Evolutionary conservation across 2,113 vertebrate genomes (phyloP).

Genomic region (Antigone vipio): DNA sequence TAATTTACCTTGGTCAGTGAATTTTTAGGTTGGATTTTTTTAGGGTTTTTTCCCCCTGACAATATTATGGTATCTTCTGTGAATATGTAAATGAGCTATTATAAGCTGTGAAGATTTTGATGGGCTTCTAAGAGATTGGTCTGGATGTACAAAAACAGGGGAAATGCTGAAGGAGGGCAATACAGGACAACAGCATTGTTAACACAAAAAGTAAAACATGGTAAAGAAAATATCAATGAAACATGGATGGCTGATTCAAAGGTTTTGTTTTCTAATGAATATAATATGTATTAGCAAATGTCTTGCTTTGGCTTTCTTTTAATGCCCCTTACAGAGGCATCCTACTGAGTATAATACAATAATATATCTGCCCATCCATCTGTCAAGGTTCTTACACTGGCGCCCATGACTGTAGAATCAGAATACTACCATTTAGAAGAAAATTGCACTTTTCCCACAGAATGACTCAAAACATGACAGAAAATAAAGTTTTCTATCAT

Average conservation of each 20-base stretch:
- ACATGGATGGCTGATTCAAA: neutral
- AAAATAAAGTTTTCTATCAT: neutral
- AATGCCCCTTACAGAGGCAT: neutral
- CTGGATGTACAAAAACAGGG: neutral
- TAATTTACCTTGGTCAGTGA: neutral
- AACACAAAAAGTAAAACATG: neutral
- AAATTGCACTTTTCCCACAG: neutral
- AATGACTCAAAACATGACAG: neutral
- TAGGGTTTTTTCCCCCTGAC: neutral
- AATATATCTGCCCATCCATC: neutral
- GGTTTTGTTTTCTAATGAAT: neutral
- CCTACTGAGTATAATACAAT: slow-evolving; percentile 4
- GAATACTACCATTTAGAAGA: neutral
- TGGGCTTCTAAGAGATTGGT: neutral
- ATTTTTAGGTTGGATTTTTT: neutral
- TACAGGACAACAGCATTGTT: neutral
- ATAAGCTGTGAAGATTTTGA: neutral
- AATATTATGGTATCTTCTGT: neutral
- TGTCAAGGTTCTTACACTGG: slow-evolving; percentile 2
- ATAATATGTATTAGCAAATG: neutral
- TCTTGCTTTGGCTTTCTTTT: neutral
- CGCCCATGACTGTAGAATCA: neutral
- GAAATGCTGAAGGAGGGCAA: neutral
- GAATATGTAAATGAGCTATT: slow-evolving; percentile 23
- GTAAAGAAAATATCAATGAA: neutral